A percentile compares a stretch with the other conserved stretches of the same genome.
phyloP scores from a whole-genome alignment of 2,113 vertebrate species.

The Muntiacus muntjak region DNA sequence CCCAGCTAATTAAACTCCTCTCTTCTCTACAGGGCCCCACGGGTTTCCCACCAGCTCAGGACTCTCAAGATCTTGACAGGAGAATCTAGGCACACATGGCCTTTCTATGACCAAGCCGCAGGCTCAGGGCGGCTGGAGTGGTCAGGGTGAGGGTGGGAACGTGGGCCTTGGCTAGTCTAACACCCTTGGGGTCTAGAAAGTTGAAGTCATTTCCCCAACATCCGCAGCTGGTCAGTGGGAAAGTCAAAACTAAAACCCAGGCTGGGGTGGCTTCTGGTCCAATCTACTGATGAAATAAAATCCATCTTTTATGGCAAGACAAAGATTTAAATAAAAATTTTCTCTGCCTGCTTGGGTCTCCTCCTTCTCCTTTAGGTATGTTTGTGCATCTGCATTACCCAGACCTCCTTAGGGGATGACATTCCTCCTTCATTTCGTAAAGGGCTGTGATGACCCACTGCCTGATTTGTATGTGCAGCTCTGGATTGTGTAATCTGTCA shows the following conservation, averaged over 20 bases:
- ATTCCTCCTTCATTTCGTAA: not conserved
- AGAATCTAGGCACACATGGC: not conserved
- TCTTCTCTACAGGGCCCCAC: fast-evolving
- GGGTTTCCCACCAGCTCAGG: not conserved
- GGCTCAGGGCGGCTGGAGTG: fast-evolving
- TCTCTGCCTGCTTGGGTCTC: not conserved
- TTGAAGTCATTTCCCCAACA: not conserved
- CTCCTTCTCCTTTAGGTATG: not conserved
- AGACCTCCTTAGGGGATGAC: not conserved
- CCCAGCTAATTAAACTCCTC: not conserved
- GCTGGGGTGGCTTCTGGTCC: not conserved
- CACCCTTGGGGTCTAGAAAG: not conserved
- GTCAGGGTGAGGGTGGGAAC: not conserved
- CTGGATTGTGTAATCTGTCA: not conserved
- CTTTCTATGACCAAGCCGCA: not conserved
- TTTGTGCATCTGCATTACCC: not conserved
- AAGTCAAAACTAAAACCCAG: not conserved
- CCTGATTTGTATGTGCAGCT: not conserved
- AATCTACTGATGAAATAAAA: not conserved
- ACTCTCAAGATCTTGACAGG: not conserved
- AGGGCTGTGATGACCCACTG: not conserved
- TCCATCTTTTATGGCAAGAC: not conserved
- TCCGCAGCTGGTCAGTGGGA: not conserved
- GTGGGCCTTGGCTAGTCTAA: not conserved
- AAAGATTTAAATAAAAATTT: not conserved